Conservation (phyloP, 35 echinoderm and acorn worm species). For the Apostichopus japonicus region DNA sequence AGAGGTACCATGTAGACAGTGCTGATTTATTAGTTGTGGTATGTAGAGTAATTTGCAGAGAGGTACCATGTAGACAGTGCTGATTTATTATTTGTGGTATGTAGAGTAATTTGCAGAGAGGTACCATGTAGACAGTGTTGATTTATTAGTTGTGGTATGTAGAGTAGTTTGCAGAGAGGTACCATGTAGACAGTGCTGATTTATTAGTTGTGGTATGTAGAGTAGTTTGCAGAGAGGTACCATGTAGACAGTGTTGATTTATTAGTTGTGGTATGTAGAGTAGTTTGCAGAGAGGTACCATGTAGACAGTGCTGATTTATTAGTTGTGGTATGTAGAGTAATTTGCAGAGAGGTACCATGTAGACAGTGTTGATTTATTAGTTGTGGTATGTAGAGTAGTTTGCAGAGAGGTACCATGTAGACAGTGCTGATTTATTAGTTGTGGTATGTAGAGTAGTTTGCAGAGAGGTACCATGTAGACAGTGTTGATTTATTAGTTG, state of each 20-base stretch:
- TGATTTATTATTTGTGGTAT: not conserved
- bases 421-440: not conserved
- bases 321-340: slow-evolving; percentile 20
- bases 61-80: not conserved
- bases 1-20: not conserved
- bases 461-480: not conserved
- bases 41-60: too few relatives aligned
- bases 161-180: too few relatives aligned
- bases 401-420: not conserved
- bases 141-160: too few relatives aligned
- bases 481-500: not conserved
- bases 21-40: not conserved
- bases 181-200: not conserved
- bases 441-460: not conserved
- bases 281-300: too few relatives aligned
- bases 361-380: not conserved
- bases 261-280: too few relatives aligned
- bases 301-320: not conserved
- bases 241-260: not conserved
- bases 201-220: not conserved
- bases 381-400: too few relatives aligned
- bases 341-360: not conserved
- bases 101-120: not conserved
- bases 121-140: not conserved
- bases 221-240: not conserved